A percentile compares a stretch with the other conserved stretches of the same genome.
These are phyloP conservation scores for Tauraco hartlaubi DNA, from an alignment of 2,797 vertebrate species.

Conservation along the genomic window DNA sequence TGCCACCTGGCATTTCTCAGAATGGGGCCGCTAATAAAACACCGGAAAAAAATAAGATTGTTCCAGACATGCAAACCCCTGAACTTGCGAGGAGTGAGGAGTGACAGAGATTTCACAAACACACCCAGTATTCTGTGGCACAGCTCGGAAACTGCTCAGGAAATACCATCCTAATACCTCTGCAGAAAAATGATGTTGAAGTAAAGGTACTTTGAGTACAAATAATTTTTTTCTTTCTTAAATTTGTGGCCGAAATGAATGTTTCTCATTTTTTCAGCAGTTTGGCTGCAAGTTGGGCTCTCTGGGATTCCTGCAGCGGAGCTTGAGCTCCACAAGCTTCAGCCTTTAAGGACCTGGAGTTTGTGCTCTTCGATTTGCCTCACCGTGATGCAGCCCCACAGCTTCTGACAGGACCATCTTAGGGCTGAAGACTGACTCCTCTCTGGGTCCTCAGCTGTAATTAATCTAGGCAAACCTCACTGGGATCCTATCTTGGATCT, in stretches of 20 bases:
- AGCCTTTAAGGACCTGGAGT: background rate
- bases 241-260: background rate
- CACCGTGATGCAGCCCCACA: background rate
- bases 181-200: background rate
- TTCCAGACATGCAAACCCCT: conserved; percentile 58
- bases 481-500: background rate
- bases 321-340: background rate
- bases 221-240: background rate
- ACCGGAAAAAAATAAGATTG: conserved; percentile 66
- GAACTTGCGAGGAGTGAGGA: conserved; percentile 48
- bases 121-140: conserved; percentile 55
- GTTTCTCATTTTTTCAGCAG: background rate
- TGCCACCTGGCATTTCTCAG: conserved; percentile 63
- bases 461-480: background rate
- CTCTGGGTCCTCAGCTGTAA: background rate
- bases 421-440: background rate
- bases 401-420: background rate
- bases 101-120: conserved; percentile 62
- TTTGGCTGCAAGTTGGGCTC: background rate
- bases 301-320: background rate
- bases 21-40: conserved; percentile 66
- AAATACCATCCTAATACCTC: conserved; percentile 52
- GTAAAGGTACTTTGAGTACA: background rate
- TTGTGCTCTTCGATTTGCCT: background rate
- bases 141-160: background rate